A percentile compares a stretch with the other conserved stretches of the same genome.
Evolutionary conservation across 2,113 vertebrate genomes (phyloP).

Genomic region (Anguilla japonica): DNA sequence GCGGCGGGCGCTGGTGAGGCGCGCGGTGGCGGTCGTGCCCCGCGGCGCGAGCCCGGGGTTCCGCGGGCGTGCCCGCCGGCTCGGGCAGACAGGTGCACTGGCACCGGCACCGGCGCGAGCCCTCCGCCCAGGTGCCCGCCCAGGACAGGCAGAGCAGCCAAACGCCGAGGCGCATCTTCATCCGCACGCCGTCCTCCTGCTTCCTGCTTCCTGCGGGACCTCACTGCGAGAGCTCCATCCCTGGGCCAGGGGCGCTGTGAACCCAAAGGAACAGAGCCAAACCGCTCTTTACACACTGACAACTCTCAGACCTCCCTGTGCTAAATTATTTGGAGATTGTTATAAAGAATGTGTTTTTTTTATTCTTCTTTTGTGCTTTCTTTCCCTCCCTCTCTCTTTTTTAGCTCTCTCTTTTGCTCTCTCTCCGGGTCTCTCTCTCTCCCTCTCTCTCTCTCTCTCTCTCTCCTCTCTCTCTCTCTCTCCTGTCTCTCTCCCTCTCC

Average conservation of each 20-base stretch:
- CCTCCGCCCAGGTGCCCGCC: constrained; percentile 59
- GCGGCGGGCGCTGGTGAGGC: constrained; percentile 40
- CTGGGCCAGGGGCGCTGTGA: constrained; percentile 6
- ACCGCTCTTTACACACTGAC: constrained; percentile 43
- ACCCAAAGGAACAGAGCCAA: constrained; percentile 18
- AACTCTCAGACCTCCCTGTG: constrained; percentile 43
- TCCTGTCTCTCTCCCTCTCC: constrained; percentile 43
- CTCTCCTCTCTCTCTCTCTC: constrained; percentile 39
- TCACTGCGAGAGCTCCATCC: constrained; percentile 26
- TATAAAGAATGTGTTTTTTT: constrained; percentile 61
- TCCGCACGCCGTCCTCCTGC: neutral
- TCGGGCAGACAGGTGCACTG: constrained; percentile 56
- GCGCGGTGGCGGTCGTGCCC: constrained; percentile 50
- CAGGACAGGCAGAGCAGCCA: constrained; percentile 64
- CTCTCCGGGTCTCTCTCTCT: constrained; percentile 51
- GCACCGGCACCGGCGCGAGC: constrained; percentile 56
- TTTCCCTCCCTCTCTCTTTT: constrained; percentile 59
- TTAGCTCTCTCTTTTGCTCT: constrained; percentile 50
- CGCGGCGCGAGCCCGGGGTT: constrained; percentile 46
- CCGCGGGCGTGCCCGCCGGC: constrained; percentile 40
- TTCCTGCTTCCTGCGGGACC: neutral
- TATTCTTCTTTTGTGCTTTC: constrained; percentile 62
- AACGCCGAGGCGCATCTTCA: constrained; percentile 64
- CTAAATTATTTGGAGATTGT: constrained; percentile 63
- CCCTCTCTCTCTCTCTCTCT: constrained; percentile 49